A percentile compares a stretch with the other conserved stretches of the same genome.
These are phyloP conservation scores for Drosophila melanosoma DNA, from an alignment of 2,888 invertebrate genomes.

Conservation along the genomic window DNA sequence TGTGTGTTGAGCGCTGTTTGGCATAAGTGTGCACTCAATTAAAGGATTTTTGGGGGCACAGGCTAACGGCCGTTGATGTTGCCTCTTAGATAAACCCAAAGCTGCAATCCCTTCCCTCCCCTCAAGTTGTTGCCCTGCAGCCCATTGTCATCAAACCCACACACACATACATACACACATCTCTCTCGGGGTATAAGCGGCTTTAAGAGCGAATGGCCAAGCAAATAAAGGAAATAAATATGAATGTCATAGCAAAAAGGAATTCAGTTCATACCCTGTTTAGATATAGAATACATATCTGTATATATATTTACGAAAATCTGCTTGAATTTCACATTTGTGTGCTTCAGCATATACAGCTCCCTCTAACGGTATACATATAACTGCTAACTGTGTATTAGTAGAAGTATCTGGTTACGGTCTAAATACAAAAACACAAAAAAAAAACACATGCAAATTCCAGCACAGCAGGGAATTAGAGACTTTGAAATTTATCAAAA, in stretches of 20 bases:
- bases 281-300: not conserved
- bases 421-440: not conserved
- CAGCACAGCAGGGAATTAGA: not conserved
- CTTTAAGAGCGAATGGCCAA: slow-evolving; percentile 26
- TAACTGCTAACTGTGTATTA: not conserved
- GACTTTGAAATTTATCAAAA: not conserved
- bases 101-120: slow-evolving; percentile 5
- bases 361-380: not conserved
- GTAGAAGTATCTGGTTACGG: not conserved
- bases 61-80: slow-evolving; percentile 58
- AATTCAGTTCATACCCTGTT: not conserved
- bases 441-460: no score
- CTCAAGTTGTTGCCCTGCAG: not conserved
- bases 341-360: not conserved
- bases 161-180: slow-evolving; percentile 4
- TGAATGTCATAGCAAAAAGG: slow-evolving; percentile 24
- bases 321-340: not conserved
- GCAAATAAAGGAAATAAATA: slow-evolving; percentile 39
- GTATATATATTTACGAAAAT: not conserved
- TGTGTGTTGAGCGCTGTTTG: slow-evolving; percentile 37
- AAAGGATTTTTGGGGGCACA: slow-evolving; percentile 68
- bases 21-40: slow-evolving; percentile 79
- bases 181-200: slow-evolving; percentile 29
- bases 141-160: not conserved
- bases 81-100: slow-evolving; percentile 57